Base-by-base conservation (phyloP, 1,140 invertebrate species). In the Neodiprion virginianus region DNA sequence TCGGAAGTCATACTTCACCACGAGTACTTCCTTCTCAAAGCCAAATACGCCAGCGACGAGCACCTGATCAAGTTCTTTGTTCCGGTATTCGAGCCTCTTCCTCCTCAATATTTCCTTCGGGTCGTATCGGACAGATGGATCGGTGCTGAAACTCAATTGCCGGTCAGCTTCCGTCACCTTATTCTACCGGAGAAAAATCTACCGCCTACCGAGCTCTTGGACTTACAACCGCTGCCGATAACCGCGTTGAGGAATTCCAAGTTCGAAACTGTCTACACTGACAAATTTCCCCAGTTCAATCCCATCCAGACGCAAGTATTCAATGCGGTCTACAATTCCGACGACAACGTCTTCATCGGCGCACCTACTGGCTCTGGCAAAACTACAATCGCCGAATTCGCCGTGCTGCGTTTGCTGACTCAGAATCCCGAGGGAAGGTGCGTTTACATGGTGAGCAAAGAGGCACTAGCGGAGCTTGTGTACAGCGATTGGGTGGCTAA, bases 221-320 rank as follows among this genome's bases (percentile, higher is more conserved):
- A 99, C 89, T 89, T 99, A 23, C 98, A 99, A 85, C 98, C 98
- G 1, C 88, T 99, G 65, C 98, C 98, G 0, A 94, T 94, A 49
- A 95, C 95, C 0, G 96, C 95, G 9, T 82, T 96, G 9, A 82
- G 97, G 76, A 99, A 99, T 86, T 87, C 92, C 0, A 91, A 93
- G 67, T 99, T 95, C 85, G 97, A 99, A 85, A 88, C 90, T 7
- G 88, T 99, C 7, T 99, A 99, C 82, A 89, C 89, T 7, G 92
- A 96, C 8, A 93, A 93, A 76, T 97, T 99, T 82, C 93, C 93
- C 12, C 96, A 98, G 85, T 99, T 99, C 86, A 99, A 99, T 90
- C 97, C 98, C 0, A 99, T 99, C 77, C 99, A 99, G 86, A 99
- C 99, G 0, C 99, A 99, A 91, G 98, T 99, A 7, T 99, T 99